phyloP scores from a whole-genome alignment of 2,888 invertebrate genomes.

The Lasius fuliginosus region DNA sequence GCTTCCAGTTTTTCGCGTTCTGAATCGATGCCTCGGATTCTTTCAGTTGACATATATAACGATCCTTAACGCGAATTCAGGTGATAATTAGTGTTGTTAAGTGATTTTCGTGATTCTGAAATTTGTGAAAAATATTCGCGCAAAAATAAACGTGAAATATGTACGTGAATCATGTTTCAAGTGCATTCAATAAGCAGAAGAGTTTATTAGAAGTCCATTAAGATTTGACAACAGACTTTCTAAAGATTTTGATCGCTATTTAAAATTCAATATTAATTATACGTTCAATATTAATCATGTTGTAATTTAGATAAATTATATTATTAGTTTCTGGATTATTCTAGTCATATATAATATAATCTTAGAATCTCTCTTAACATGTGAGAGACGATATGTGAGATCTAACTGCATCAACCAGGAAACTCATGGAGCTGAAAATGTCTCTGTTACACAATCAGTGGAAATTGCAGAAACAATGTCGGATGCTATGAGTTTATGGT shows the following conservation, averaged over 20 bases:
- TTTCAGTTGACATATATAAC: background rate
- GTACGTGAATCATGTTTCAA: background rate
- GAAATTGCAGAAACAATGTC: constrained; percentile 31
- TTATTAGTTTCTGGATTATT: background rate
- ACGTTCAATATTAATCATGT: background rate
- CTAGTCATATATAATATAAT: background rate
- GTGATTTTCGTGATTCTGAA: background rate
- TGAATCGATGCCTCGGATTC: background rate
- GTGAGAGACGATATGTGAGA: background rate
- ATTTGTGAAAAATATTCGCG: background rate
- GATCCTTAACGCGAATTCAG: background rate
- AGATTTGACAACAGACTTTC: background rate
- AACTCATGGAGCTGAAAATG: constrained; percentile 14
- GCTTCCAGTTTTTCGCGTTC: background rate
- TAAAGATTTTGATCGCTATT: background rate
- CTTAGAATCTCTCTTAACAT: background rate
- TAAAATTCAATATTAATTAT: background rate
- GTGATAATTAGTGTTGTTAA: background rate
- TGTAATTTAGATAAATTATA: background rate
- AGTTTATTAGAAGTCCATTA: background rate
- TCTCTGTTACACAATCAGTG: constrained; percentile 34
- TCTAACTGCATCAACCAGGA: constrained; percentile 10
- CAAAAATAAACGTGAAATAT: background rate
- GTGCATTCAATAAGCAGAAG: background rate
- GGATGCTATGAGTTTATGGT: background rate